Evolutionary conservation across 2,888 invertebrate species (phyloP).

Genomic region (Sesia apiformis): DNA sequence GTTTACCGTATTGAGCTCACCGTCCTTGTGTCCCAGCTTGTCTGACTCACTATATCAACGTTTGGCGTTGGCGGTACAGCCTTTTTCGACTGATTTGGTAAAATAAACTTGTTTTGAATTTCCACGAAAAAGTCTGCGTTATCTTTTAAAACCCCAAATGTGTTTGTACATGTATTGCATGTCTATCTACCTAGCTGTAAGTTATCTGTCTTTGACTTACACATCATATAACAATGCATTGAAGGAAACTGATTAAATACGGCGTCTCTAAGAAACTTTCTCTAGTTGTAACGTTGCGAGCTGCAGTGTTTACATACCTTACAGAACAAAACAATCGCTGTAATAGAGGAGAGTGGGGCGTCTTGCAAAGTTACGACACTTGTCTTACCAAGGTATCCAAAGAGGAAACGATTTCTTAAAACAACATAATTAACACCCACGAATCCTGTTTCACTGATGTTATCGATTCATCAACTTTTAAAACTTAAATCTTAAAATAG

Average conservation of each 20-base stretch:
- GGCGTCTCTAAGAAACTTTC: slow-evolving; percentile 30
- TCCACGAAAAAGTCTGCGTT: too few relatives aligned
- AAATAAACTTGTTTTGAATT: slow-evolving; percentile 1
- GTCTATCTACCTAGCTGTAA: too few relatives aligned
- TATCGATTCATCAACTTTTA: not conserved
- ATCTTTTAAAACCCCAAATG: too few relatives aligned
- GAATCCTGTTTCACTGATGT: not conserved
- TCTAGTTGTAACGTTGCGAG: slow-evolving; percentile 25
- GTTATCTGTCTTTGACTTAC: too few relatives aligned
- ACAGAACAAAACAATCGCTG: slow-evolving; percentile 37
- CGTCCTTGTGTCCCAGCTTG: slow-evolving; percentile 56
- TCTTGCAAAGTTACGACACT: not conserved
- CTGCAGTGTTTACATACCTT: slow-evolving; percentile 26
- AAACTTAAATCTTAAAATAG: slow-evolving; percentile 19
- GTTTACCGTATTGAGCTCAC: slow-evolving; percentile 47
- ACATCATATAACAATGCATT: too few relatives aligned
- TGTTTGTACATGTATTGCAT: too few relatives aligned
- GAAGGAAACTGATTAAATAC: too few relatives aligned
- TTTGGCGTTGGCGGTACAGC: slow-evolving; percentile 57
- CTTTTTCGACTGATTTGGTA: slow-evolving; percentile 28
- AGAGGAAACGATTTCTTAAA: not conserved
- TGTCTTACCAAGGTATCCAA: not conserved
- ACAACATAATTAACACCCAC: not conserved
- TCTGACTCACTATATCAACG: slow-evolving; percentile 66
- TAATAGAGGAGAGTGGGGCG: slow-evolving; percentile 10